Base-by-base conservation (phyloP, 2,113 vertebrate genomes). In the Erinaceus europaeus region DNA sequence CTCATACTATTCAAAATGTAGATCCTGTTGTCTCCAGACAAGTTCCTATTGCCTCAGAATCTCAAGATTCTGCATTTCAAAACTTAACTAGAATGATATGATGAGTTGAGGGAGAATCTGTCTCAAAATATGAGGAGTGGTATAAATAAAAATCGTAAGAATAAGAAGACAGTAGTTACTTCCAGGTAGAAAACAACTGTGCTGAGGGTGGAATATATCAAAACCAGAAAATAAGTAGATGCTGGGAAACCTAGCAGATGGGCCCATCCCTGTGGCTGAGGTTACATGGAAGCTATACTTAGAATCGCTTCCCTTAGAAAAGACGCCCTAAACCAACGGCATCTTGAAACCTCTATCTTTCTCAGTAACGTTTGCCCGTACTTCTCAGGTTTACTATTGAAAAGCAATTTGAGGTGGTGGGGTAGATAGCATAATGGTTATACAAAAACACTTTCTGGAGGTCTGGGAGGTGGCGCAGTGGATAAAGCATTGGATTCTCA, bases 121-220 rank as follows among this genome's bases (percentile, higher is more conserved):
- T 27, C 52, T 71, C 48, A 29, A 42, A 34, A 13, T 21, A 17
- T 23, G 18, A 23, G 55, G 42, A 29, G n/a, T 76, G 17, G 38
- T 4, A 42, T 34, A 64, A 32, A 25, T 21, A 25, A 27, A 74
- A 53, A 69, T 14, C 17, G 20, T 9, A 32, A 48, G 40, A 67
- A 88, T 27, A 10, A 72, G 50, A 73, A 84, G 64, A 25, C 40
- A 90, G 67, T 3, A 29, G 65, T 36, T 18, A 38, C 32, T 50
- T 44, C 23, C 62, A 38, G 55, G 13, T 79, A 65, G 32, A 32
- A 86, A 71, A 68, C n/a, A 72, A 38, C 36, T 13, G 14, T 7
- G 36, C n/a, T 25, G 21, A 44, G 34, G 36, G 40, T 5, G 10
- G 40, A 73, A 42, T 5, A 42, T 4, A 67, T 13, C 48, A 27